phyloP scores from a whole-genome alignment of 2,113 vertebrate genomes.

The Mesocricetus auratus region DNA sequence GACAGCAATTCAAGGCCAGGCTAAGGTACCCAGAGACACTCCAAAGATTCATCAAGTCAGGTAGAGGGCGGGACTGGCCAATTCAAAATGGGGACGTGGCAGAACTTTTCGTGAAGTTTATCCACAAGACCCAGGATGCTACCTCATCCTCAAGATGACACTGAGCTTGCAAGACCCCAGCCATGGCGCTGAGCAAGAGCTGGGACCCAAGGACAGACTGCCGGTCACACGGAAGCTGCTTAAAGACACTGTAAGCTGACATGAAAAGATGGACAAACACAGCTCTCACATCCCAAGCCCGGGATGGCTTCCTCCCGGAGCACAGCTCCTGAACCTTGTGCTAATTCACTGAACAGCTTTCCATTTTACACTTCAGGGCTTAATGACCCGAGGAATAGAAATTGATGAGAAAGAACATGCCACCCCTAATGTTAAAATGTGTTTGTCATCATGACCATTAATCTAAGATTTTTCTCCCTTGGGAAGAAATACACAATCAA shows the following conservation, averaged over 20 bases:
- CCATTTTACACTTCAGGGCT: constrained; percentile 42
- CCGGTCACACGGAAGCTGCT: not conserved
- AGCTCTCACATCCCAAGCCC: not conserved
- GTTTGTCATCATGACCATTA: constrained; percentile 46
- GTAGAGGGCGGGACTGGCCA: not conserved
- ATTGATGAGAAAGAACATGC: constrained; percentile 60
- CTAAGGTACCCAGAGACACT: not conserved
- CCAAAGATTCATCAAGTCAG: not conserved
- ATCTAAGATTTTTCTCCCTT: not conserved
- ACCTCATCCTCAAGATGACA: not conserved
- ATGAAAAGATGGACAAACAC: not conserved
- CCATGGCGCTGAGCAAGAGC: fast-evolving
- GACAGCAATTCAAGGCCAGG: no score
- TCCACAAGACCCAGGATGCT: not conserved
- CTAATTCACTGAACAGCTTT: not conserved
- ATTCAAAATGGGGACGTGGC: not conserved
- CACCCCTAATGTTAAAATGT: not conserved
- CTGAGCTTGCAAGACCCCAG: not conserved
- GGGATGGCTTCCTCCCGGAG: not conserved
- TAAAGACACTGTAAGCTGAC: not conserved
- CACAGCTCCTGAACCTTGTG: not conserved
- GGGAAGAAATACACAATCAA: not conserved
- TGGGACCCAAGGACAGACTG: not conserved
- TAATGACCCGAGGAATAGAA: constrained; percentile 71
- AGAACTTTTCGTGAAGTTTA: not conserved